Evolutionary conservation across 2,888 invertebrate species (phyloP), one percentile per base, ranked within the genome.

Genomic region (Syrphus vitripennis): DNA sequence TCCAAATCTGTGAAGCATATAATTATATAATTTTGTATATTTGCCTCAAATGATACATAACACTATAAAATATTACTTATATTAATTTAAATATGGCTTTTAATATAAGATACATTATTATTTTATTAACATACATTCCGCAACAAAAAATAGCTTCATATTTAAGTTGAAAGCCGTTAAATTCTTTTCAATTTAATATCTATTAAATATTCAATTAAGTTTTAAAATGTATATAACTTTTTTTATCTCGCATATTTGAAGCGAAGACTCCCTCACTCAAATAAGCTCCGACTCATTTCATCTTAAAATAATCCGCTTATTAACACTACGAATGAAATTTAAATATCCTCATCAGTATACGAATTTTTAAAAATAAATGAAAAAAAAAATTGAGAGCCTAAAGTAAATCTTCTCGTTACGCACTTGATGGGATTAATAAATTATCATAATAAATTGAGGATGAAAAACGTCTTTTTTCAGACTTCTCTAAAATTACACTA

Each of bases 371-470:
- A 40, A 3, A 12, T 42, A 29, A 12, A 26, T 16, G n/a, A 21
- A 24, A 1, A n/a, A 1, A 37, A 29, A 29, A 6, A 9, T 55
- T 19, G n/a, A 37, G 24, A 19, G 19, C 3, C 6, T 10, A 26
- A 34, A 26, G 21, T 19, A 14, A 67, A 74, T 69, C 59, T 63
- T 82, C 55, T 72, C 72, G 71, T 67, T 82, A 82, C 77, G 82
- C 77, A 77, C 50, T 65, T 82, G 76, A 70, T 82, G 37, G 82
- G 77, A 82, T 82, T 77, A 71, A 72, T 72, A 77, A 82, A 82
- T 82, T 83, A 72, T 50, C 77, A 83, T 78, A 83, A 83, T 34
- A 57, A 63, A 70, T 71, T 82, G 77, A 65, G 65, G 21, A 77
- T 65, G 21, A 45, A 48, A 10, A 48, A 65, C 19, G 16, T 29